Evolutionary conservation across 64 coral and sea anemone genomes (phyloP).

Genomic region (Stylophora pistillata): DNA sequence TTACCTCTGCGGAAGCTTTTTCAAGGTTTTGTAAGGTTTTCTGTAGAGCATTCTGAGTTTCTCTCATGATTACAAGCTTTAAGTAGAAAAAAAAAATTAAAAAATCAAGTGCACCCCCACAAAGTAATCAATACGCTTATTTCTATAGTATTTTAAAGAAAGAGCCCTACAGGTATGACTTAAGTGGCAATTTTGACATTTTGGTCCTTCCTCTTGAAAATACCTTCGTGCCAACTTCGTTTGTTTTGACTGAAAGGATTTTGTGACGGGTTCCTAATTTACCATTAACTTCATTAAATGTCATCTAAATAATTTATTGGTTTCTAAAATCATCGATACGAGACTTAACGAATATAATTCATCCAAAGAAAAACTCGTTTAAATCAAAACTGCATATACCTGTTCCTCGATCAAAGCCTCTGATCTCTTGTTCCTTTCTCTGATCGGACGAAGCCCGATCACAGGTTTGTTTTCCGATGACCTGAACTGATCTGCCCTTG

Average conservation of each 20-base stretch:
- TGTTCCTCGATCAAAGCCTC: conserved; percentile 84
- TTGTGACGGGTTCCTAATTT: neutral
- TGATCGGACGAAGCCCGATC: conserved; percentile 13
- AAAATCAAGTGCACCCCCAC: neutral
- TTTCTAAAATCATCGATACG: neutral
- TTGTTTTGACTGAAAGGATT: too few relatives aligned
- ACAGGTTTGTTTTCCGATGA: conserved; percentile 9
- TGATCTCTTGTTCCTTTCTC: conserved; percentile 63
- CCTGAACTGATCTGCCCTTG: conserved; percentile 4
- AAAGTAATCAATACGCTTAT: too few relatives aligned
- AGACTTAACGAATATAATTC: neutral
- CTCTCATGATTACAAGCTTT: conserved; percentile 74
- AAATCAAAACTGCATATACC: conserved; percentile 10
- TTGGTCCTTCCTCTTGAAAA: too few relatives aligned
- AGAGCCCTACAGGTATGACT: too few relatives aligned
- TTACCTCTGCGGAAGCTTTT: conserved; percentile 63
- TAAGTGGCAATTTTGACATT: too few relatives aligned
- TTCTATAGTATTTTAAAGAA: too few relatives aligned
- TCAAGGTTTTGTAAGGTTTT: conserved; percentile 72
- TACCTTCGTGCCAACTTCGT: too few relatives aligned
- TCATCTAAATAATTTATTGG: neutral
- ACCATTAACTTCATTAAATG: neutral
- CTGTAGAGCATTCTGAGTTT: conserved; percentile 59
- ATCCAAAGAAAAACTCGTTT: neutral
- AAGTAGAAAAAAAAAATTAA: neutral